phyloP scores from a whole-genome alignment of 2,888 invertebrate genomes.

The Anthrax anthrax region DNA sequence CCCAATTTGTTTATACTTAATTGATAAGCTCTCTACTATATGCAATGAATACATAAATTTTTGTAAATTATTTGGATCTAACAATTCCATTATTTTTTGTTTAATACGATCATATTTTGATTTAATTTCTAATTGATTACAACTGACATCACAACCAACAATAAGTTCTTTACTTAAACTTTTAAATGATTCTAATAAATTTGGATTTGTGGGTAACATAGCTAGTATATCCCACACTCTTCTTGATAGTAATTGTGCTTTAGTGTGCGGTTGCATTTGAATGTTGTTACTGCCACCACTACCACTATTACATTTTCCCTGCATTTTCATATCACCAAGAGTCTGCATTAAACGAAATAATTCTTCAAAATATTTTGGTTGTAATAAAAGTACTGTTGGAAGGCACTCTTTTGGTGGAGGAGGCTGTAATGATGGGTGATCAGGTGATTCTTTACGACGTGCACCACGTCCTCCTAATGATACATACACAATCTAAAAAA shows the following conservation, averaged over 20 bases:
- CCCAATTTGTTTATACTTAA: conserved; percentile 6
- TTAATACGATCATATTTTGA: conserved; percentile 29
- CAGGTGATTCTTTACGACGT: conserved; percentile 39
- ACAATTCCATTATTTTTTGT: conserved; percentile 47
- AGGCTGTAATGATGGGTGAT: conserved; percentile 75
- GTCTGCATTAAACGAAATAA: conserved; percentile 83
- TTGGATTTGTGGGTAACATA: conserved; percentile 79
- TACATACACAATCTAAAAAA: conserved; percentile 64
- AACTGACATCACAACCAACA: conserved; percentile 34
- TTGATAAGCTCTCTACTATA: conserved; percentile 63
- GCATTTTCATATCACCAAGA: conserved; percentile 71
- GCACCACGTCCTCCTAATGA: conserved; percentile 60
- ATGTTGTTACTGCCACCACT: conserved; percentile 23
- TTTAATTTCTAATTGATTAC: conserved; percentile 16
- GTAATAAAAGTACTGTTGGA: conserved; percentile 70
- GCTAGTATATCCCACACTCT: conserved; percentile 92
- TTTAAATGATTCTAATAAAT: conserved; percentile 62
- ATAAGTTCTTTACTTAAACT: conserved; percentile 39
- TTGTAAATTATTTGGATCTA: conserved; percentile 81
- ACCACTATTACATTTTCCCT: conserved; percentile 45
- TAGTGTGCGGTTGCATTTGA: conserved; percentile 56
- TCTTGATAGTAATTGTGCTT: conserved; percentile 77
- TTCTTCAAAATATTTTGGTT: conserved; percentile 80
- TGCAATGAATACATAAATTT: conserved; percentile 91
- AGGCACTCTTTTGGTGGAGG: conserved; percentile 74